Evolutionary conservation across 2,797 vertebrate species (phyloP).

Genomic region (Intellagama lesueurii): DNA sequence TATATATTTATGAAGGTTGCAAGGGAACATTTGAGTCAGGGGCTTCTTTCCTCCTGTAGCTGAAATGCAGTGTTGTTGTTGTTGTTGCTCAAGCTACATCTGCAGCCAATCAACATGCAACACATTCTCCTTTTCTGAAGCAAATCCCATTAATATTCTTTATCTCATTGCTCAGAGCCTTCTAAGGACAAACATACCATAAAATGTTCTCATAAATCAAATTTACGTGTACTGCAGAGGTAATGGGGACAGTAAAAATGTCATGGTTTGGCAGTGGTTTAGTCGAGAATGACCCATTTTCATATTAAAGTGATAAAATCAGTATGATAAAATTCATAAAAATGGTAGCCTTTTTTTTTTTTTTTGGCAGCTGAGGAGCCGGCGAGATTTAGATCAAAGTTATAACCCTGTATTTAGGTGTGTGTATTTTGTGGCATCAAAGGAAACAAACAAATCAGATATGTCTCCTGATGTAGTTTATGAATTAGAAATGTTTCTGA

Average conservation of each 20-base stretch:
- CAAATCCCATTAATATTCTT: conserved; percentile 68
- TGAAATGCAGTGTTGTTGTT: conserved; percentile 9
- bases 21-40: conserved; percentile 1
- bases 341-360: conserved; percentile 34
- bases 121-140: conserved; percentile 55
- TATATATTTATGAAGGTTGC: conserved; percentile 30
- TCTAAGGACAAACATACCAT: conserved; percentile 72
- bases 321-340: conserved; percentile 71
- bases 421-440: conserved; percentile 31
- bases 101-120: conserved; percentile 33
- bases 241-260: conserved; percentile 73
- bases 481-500: background rate
- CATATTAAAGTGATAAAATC: conserved; percentile 73
- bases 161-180: conserved; percentile 66
- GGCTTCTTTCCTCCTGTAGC: background rate
- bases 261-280: conserved; percentile 69
- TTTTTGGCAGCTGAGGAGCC: conserved; percentile 41
- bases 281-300: conserved; percentile 74
- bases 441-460: conserved; percentile 10
- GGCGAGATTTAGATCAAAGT: conserved; percentile 59
- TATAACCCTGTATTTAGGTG: conserved; percentile 33
- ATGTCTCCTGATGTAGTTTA: background rate
- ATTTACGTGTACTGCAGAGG: conserved; percentile 64
- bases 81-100: conserved; percentile 2
- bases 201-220: conserved; percentile 75